Evolutionary conservation across 2,113 vertebrate genomes (phyloP).

Genomic region (Ranitomeya imitator): DNA sequence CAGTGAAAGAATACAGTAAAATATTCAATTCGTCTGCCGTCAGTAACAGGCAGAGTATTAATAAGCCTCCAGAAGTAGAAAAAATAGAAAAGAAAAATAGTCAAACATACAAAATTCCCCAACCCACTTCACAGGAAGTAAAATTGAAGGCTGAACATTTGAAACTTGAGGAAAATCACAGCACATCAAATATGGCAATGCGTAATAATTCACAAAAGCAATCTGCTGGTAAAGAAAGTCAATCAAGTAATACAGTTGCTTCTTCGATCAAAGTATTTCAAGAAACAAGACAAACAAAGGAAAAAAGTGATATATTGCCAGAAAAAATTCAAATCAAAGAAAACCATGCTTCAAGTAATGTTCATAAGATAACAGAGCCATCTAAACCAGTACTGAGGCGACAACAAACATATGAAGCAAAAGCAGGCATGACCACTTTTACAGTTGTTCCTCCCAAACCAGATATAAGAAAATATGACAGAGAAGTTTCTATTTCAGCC

Average conservation of each 20-base stretch:
- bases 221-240: slow-evolving; percentile 26
- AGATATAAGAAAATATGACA: slow-evolving; percentile 66
- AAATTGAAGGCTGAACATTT: slow-evolving; percentile 44
- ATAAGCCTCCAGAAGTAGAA: neutral
- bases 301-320: slow-evolving; percentile 32
- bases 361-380: slow-evolving; percentile 53
- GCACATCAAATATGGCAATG: slow-evolving; percentile 43
- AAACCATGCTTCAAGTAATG: neutral
- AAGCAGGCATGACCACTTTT: slow-evolving; percentile 88
- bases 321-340: slow-evolving; percentile 51
- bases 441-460: slow-evolving; percentile 89
- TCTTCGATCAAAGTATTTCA: neutral
- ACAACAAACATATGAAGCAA: slow-evolving; percentile 70
- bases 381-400: slow-evolving; percentile 59
- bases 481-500: slow-evolving; percentile 67
- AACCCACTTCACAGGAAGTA: slow-evolving; percentile 24
- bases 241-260: slow-evolving; percentile 40
- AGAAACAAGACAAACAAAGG: slow-evolving; percentile 48
- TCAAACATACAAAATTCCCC: slow-evolving; percentile 66
- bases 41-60: neutral
- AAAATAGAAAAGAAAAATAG: slow-evolving; percentile 56
- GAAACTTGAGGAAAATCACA: slow-evolving; percentile 54
- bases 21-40: slow-evolving; percentile 55
- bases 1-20: slow-evolving; percentile 28
- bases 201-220: neutral